Base-by-base conservation (phyloP, 2,797 vertebrate species). In the Notolepis coatsorum region DNA sequence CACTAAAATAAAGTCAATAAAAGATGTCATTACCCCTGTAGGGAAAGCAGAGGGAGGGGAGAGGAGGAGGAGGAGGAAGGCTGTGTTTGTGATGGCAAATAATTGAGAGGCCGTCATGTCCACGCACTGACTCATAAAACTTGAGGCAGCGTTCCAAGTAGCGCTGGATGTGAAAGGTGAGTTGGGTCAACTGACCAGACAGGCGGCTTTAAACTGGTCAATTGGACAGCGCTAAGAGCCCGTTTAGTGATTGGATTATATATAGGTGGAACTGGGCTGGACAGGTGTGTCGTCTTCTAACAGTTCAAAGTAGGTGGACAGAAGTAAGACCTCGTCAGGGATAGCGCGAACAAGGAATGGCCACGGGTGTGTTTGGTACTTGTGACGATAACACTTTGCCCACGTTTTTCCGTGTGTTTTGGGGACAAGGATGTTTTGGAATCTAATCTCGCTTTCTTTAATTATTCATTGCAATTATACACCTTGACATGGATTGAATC, bases 61-160 rank as follows among this genome's bases (percentile, higher is more conserved):
- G 35, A n/a, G 25, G 56, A 27, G 30, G 33, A 67, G 64, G 8
- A 37, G 7, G 20, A 23, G n/a, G 21, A 47, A 45, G 15, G 2
- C 46, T 37, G 37, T 55, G 50, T 49, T 67, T 20, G 42, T 64
- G 54, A 65, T 68, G 67, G 67, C 46, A 42, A 80, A 50, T 54
- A 65, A 77, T 41, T 47, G 31, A 73, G 50, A 62, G 56, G 45
- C 27, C 28, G 27, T 13, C 58, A 72, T 85, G n/a, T n/a, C n/a
- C n/a, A n/a, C n/a, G n/a, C n/a, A n/a, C n/a, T n/a, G n/a, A 58
- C n/a, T 18, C 42, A 21, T 64, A 28, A 51, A 38, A 65, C 20
- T 33, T 31, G 15, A 33, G 15, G 21, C 65, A 30, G 61, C 30
- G 53, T 58, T 61, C 17, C 28, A 35, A 55, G 33, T 7, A n/a